A percentile compares a stretch with the other conserved stretches of the same genome.
phyloP scores from a whole-genome alignment of 2,113 vertebrate genomes.

The Pantherophis guttatus region DNA sequence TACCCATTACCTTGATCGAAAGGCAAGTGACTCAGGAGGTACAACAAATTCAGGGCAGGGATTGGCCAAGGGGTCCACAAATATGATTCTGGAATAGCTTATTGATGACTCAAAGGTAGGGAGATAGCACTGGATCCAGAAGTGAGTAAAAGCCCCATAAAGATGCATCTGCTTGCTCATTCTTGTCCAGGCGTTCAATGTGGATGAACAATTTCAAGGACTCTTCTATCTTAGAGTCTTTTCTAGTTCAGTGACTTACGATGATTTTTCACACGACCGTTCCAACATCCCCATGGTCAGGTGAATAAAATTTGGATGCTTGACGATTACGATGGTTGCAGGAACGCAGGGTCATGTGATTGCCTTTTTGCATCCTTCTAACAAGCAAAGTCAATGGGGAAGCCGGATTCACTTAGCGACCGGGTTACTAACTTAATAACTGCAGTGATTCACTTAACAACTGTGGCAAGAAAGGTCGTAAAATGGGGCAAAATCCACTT shows the following conservation, averaged over 20 bases:
- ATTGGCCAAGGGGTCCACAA: neutral
- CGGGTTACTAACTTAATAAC: neutral
- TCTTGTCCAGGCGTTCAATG: neutral
- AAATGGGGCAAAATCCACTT: no score
- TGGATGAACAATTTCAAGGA: neutral
- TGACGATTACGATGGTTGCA: neutral
- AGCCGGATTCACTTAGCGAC: neutral
- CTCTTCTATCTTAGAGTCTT: neutral
- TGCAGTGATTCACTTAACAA: neutral
- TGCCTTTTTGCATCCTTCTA: neutral
- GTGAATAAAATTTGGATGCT: neutral
- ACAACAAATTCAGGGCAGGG: neutral
- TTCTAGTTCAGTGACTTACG: neutral
- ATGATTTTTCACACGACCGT: neutral
- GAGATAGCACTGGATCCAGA: neutral
- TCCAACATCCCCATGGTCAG: neutral
- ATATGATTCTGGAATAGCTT: neutral
- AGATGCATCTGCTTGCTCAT: neutral
- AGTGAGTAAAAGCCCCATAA: neutral
- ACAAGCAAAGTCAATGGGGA: neutral
- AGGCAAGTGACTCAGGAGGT: neutral
- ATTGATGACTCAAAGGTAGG: neutral
- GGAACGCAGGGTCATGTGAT: neutral
- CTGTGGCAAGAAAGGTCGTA: no score
- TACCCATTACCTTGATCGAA: neutral